Evolutionary conservation across 2,113 vertebrate species (phyloP).

Genomic region (Agelaius tricolor): DNA sequence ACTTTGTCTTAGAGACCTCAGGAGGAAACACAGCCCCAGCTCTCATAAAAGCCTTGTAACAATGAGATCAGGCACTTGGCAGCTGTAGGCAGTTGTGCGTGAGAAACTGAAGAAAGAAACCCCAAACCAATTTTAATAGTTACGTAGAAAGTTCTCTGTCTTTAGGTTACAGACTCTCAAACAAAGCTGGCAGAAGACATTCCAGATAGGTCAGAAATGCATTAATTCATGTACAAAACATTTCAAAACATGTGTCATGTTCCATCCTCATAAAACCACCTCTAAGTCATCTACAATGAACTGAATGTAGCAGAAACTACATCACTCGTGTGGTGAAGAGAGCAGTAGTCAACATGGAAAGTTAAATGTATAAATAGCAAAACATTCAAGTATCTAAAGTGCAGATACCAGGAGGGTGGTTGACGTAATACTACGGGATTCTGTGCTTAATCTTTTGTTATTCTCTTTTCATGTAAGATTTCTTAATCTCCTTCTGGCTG

Average conservation of each 20-base stretch:
- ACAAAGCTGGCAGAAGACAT: background rate
- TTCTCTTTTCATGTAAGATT: background rate
- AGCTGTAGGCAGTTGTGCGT: background rate
- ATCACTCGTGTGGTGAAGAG: background rate
- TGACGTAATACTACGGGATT: background rate
- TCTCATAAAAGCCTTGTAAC: background rate
- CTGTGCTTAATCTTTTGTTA: constrained; percentile 19
- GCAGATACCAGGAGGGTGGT: background rate
- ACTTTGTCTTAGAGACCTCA: background rate
- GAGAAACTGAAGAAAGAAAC: background rate
- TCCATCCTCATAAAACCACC: background rate
- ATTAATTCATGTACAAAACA: background rate
- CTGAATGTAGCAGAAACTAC: background rate
- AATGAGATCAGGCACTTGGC: constrained; percentile 41
- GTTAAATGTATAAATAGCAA: background rate
- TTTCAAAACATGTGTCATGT: fast-evolving
- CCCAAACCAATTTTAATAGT: background rate
- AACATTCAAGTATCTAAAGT: constrained; percentile 33
- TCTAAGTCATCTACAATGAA: background rate
- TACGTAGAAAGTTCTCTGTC: background rate
- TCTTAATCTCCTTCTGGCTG: constrained; percentile 35
- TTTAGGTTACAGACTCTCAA: background rate
- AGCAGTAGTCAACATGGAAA: background rate
- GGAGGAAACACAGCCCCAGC: background rate
- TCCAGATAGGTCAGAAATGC: background rate